Evolutionary conservation across 1,140 invertebrate species (phyloP), one percentile per base, ranked within the genome.

Genomic region (Drosophila lacteicornis): DNA sequence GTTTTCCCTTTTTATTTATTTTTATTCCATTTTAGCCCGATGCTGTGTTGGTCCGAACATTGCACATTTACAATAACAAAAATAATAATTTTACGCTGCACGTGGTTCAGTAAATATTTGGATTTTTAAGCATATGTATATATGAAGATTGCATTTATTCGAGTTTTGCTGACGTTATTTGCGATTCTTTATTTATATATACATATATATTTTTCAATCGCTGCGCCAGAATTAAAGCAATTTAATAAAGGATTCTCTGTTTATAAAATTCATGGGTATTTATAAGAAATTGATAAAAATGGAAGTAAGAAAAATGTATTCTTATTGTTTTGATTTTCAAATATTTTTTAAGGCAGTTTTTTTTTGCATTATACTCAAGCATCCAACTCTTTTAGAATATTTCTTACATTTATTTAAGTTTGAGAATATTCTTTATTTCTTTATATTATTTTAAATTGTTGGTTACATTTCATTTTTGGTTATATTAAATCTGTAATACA

Each of bases 91-190:
- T 85, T 80, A 67, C 78, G 82, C 78, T 63, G 75, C 75, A 59
- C 40, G 63, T 63, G 78, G 55, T 27, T 63, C 68, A 57, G 78
- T 81, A 85, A 84, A 85, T 84, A 84, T 85, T 84, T 84, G 82
- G 70, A 81, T 81, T 81, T 84, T 84, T 85, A 84, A 84, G 82
- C 82, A 84, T 84, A 84, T 85, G 82, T 77, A 71, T 40, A 68
- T 45, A 71, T 49, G 50, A 49, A 22, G 75, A 82, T 82, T 60
- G 68, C 59, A 60, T 83, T 78, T 43, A 75, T 68, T 70, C 45
- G 22, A 69, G 58, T 15, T 47, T 59, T 79, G 42, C 53, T 36
- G 51, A 27, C 51, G 51, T 25, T 33, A 43, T 45, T 69, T 76
- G 22, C 27, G 22, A 17, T 47, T 13, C 47, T 53, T 33, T 45